Base-by-base conservation (phyloP, 1,140 invertebrate genomes). In the Octopus sinensis region DNA sequence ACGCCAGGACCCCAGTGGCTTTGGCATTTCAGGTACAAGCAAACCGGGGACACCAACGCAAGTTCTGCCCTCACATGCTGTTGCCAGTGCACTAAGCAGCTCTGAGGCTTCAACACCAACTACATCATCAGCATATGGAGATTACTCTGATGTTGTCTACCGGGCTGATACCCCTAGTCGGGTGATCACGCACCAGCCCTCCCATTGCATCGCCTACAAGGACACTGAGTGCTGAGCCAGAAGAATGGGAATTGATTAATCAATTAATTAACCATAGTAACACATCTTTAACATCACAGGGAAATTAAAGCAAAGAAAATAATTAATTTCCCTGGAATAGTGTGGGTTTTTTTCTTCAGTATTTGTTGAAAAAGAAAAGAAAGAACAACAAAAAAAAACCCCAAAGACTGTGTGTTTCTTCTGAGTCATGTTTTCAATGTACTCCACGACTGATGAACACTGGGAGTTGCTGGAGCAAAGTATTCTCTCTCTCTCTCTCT, bases 1-100 rank as follows among this genome's bases (percentile, higher is more conserved):
- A 92, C 93, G 95, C 78, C 84, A 87, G 81, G 87, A 87, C 62
- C 82, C 84, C 52, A 84, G 84, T 82, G 81, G 90, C 86, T 88
- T 86, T 75, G 84, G 77, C 75, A 68, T 71, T 54, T 68, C 75
- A 83, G 82, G 30, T 84, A 76, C 73, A 62, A 62, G 0, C 84
- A 78, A 6, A 82, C 80, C 76, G 71, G 79, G 73, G 84, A 83
- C 73, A 84, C 73, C 78, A 78, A 84, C 62, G 81, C 75, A 52
- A 80, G 68, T 23, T 81, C 83, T 51, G 83, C 81, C 56, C 78
- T 78, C 62, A 84, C 82, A 68, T 76, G 71, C 80, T 81, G 79
- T 80, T 82, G 79, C 83, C 80, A 82, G 80, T 91, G 85, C 91
- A 90, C 84, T 89, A 91, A 87, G 87, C 84, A 88, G 87, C 85